Evolutionary conservation across 2,888 invertebrate species (phyloP), one percentile per base, ranked within the genome.

Genomic region (Aproaerema taeniolella): DNA sequence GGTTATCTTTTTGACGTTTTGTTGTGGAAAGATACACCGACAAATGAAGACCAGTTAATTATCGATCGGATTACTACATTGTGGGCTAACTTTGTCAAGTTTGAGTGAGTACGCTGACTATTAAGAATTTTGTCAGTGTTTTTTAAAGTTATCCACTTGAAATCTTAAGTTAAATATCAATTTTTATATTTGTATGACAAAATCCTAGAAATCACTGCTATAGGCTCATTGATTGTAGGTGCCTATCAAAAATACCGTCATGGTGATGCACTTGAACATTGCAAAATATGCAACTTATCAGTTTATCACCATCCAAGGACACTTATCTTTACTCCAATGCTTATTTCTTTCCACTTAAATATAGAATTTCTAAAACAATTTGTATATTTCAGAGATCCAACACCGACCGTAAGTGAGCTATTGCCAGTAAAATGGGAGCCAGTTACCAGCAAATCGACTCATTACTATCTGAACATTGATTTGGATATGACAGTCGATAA

Each of bases 41-140:
- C 51, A 1, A 20, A 38, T 2, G 45, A 55, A 31, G 81, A 81
- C 49, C 53, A 66, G 52, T 37, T 67, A 1, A 41, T 61, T 0
- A 59, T 73, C 12, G 64, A 78, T 34, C 57, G 61, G 14, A 66
- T 81, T 47, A 79, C 78, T 0, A 60, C 61, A n/a, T 20, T 42
- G 42, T 42, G 42, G 42, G 13, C 42, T 5, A 42, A 42, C 17
- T 42, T 42, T 31, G 42, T 15, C 1, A 42, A 42, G 31, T 39
- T 39, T 35, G 35, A 39, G 42, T 42, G 30, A 9, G 42, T 34
- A 31, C n/a, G 26, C 20, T n/a, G n/a, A n/a, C n/a, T 20, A 20
- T 8, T 20, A 20, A n/a, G n/a, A n/a, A n/a, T n/a, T n/a, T n/a
- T n/a, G n/a, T n/a, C n/a, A n/a, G n/a, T 20, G 20, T 20, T 20